Evolutionary conservation across 2,113 vertebrate species (phyloP).

Genomic region (Paramormyrops kingsleyae): DNA sequence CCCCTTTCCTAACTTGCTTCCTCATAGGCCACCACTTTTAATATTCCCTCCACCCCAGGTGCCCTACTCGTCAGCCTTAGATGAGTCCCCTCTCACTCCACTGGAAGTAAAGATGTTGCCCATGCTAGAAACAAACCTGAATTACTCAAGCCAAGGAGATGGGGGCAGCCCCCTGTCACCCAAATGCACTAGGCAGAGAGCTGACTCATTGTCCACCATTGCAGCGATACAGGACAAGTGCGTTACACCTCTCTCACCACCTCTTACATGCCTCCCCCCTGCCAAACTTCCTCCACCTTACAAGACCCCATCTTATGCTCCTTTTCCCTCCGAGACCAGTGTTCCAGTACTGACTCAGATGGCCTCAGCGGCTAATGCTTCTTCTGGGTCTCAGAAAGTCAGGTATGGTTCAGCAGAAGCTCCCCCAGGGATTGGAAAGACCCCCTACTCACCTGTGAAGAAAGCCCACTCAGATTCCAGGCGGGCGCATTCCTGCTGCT

Average conservation of each 20-base stretch:
- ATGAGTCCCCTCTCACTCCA: constrained; percentile 90
- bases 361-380: constrained; percentile 58
- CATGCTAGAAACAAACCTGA: constrained; percentile 86
- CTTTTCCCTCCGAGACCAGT: constrained; percentile 71
- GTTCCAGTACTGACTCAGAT: constrained; percentile 55
- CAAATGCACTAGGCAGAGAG: constrained; percentile 69
- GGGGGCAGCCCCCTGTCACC: constrained; percentile 79
- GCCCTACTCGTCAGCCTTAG: constrained; percentile 87
- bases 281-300: constrained; percentile 59
- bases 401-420: constrained; percentile 52
- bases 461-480: constrained; percentile 65
- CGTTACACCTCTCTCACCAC: constrained; percentile 79
- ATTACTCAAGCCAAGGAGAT: constrained; percentile 72
- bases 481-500: constrained; percentile 66
- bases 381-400: constrained; percentile 56
- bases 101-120: constrained; percentile 92
- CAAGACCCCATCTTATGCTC: constrained; percentile 71
- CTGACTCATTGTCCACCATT: constrained; percentile 71
- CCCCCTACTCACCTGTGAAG: constrained; percentile 73
- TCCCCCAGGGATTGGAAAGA: constrained; percentile 58
- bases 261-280: constrained; percentile 55
- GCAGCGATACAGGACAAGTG: constrained; percentile 68
- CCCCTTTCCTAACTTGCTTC: constrained; percentile 89
- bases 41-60: constrained; percentile 87
- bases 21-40: constrained; percentile 83